Conservation (phyloP, 2,113 vertebrate species). For the Edolisoma coerulescens region DNA sequence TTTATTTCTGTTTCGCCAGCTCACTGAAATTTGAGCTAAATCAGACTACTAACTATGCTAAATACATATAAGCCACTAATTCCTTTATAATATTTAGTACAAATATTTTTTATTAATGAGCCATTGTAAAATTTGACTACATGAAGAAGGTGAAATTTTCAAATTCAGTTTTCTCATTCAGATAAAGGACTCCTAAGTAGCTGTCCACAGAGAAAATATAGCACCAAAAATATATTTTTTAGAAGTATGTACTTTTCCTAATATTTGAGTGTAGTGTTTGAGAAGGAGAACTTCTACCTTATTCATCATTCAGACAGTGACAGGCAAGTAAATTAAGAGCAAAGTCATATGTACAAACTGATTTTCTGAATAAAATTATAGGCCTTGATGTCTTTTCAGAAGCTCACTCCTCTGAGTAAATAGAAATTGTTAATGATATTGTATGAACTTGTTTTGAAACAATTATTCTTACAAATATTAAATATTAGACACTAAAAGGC, state of each 20-base stretch:
- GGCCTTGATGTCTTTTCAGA: not conserved
- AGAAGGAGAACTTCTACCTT: not conserved
- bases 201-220: not conserved
- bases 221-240: fast-evolving
- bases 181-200: not conserved
- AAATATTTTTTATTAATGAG: not conserved
- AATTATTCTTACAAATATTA: not conserved
- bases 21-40: not conserved
- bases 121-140: not conserved
- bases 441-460: not conserved
- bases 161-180: not conserved
- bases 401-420: not conserved
- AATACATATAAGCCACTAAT: not conserved
- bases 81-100: not conserved
- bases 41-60: not conserved
- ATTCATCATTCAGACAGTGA: not conserved
- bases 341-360: not conserved
- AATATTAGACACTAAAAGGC: not conserved
- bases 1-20: not conserved
- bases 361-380: conserved; percentile 20
- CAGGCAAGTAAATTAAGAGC: not conserved
- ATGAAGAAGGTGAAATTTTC: not conserved
- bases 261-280: not conserved
- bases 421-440: not conserved
- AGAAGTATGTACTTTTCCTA: not conserved